phyloP scores from a whole-genome alignment of 2,888 invertebrate species.

The Archips xylosteana region DNA sequence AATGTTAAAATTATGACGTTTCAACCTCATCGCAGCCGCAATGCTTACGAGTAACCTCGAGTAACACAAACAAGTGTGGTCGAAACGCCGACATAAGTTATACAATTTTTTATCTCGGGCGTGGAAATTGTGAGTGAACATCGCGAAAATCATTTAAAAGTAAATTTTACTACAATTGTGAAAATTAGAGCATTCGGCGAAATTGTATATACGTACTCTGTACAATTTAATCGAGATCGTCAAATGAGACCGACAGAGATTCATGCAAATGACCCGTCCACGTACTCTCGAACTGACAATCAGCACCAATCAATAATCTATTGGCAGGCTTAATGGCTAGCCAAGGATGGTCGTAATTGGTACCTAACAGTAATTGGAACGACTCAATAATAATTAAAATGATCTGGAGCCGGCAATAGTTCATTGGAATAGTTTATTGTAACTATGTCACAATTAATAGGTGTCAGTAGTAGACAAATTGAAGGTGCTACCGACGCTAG shows the following conservation, averaged over 20 bases:
- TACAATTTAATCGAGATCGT: conserved; percentile 72
- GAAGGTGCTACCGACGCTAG: not conserved
- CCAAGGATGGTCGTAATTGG: conserved; percentile 71
- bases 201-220: conserved; percentile 55
- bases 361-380: conserved; percentile 66
- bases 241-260: conserved; percentile 79
- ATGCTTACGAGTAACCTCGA: too few species aligned
- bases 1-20: too few species aligned
- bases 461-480: not conserved
- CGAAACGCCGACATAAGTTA: too few species aligned
- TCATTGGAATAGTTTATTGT: conserved; percentile 53
- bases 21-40: too few species aligned
- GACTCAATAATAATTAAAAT: conserved; percentile 75
- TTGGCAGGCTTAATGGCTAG: conserved; percentile 81
- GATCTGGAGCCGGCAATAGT: conserved; percentile 55
- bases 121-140: too few species aligned
- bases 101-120: too few species aligned
- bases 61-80: too few species aligned
- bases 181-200: not conserved
- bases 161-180: not conserved
- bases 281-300: conserved; percentile 70
- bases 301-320: conserved; percentile 85
- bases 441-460: not conserved
- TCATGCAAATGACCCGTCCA: conserved; percentile 78
- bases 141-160: not conserved